A percentile compares a stretch with the other conserved stretches of the same genome.
Evolutionary conservation across 2,888 invertebrate genomes (phyloP).

Genomic region (Geophilus truncorum): DNA sequence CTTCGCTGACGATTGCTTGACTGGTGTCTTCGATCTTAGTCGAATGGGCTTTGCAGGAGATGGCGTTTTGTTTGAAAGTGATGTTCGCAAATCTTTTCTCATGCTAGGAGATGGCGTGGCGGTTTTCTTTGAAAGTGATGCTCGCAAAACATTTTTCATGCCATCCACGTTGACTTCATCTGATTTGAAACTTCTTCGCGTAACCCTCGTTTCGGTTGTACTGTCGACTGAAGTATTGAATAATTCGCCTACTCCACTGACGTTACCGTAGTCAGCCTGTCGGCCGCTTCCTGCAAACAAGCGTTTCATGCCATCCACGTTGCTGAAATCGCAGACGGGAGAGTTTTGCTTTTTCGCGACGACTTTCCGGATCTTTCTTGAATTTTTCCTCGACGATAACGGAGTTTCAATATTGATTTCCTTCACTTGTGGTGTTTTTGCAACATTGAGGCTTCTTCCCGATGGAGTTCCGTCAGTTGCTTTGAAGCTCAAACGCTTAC

Average conservation of each 20-base stretch:
- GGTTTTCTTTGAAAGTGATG: neutral
- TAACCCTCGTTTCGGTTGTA: slow-evolving; percentile 37
- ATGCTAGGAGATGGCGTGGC: neutral
- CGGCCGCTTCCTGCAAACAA: neutral
- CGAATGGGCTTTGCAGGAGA: too few species aligned
- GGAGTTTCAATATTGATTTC: neutral
- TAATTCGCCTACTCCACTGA: neutral
- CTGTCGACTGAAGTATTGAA: slow-evolving; percentile 36
- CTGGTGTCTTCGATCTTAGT: too few species aligned
- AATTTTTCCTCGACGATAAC: neutral
- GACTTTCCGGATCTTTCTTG: neutral
- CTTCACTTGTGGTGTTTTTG: neutral
- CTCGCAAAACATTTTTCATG: too few species aligned
- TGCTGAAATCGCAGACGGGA: neutral
- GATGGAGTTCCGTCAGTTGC: neutral
- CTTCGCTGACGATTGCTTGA: too few species aligned
- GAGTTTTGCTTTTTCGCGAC: neutral
- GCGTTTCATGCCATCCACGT: slow-evolving; percentile 25
- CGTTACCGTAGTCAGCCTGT: slow-evolving; percentile 36
- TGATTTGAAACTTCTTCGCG: neutral
- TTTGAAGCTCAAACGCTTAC: neutral
- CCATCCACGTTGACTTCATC: too few species aligned
- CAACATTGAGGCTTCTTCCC: too few species aligned
- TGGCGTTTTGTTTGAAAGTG: neutral
- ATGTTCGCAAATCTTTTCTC: too few species aligned